Conservation (phyloP, 2,888 invertebrate genomes). For the Eremobia ochroleuca region DNA sequence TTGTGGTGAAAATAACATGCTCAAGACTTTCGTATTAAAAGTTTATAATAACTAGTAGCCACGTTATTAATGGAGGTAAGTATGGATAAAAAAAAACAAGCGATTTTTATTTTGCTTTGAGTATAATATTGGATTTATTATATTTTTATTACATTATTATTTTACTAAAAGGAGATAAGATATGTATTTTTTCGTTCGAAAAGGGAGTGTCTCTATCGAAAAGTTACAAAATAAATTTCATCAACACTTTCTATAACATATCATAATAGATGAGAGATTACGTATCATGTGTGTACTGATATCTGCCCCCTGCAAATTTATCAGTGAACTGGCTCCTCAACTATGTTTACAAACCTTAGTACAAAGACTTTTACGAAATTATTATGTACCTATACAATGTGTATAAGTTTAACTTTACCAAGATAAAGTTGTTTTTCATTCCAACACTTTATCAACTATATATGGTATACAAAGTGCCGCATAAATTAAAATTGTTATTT, state of each 20-base stretch:
- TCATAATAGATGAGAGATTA: constrained; percentile 52
- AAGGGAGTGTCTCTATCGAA: constrained; percentile 2
- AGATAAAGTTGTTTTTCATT: constrained; percentile 74
- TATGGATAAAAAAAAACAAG: not conserved
- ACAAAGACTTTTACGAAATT: constrained; percentile 71
- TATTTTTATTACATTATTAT: constrained; percentile 19
- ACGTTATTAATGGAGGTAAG: not conserved
- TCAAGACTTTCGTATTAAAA: not conserved
- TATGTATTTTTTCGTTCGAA: not conserved
- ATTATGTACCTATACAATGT: no score
- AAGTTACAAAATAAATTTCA: constrained; percentile 18
- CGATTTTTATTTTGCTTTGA: not conserved
- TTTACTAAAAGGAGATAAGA: not conserved
- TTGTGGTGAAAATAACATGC: constrained; percentile 11
- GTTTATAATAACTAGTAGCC: not conserved
- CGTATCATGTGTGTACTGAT: constrained; percentile 63
- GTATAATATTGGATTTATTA: no score
- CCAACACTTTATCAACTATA: constrained; percentile 33
- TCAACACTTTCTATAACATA: constrained; percentile 20
- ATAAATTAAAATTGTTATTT: constrained; percentile 45
- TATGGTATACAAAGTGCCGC: constrained; percentile 34
- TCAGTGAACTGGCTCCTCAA: constrained; percentile 66
- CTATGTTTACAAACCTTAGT: constrained; percentile 67
- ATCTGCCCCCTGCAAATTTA: constrained; percentile 77
- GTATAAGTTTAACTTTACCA: constrained; percentile 64